Percentiles rank a stretch among this genome's conserved stretches.
phyloP scores from a whole-genome alignment of 1,140 invertebrate genomes.

The Leptopilina clavipes region DNA sequence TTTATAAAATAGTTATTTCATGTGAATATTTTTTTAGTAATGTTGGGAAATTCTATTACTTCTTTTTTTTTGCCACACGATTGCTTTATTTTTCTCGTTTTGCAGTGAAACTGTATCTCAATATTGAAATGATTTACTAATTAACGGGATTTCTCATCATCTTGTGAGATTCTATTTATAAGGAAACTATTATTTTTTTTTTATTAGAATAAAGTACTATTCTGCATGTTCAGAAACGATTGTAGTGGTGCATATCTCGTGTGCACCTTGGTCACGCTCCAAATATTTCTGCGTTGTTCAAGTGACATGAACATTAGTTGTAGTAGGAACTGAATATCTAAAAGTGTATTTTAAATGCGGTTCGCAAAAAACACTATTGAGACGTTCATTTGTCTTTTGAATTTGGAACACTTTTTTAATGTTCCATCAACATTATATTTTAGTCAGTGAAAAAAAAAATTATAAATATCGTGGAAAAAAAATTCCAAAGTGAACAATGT shows the following conservation, averaged over 20 bases:
- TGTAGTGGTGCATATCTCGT: constrained; percentile 22
- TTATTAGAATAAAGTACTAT: constrained; percentile 22
- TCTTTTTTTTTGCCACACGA: not conserved
- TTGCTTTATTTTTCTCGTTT: not conserved
- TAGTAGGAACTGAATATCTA: constrained; percentile 28
- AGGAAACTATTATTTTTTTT: constrained; percentile 9
- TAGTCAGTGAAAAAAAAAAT: not conserved
- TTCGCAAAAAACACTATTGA: not conserved
- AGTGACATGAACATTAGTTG: constrained; percentile 30
- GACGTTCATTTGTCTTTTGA: not conserved
- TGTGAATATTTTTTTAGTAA: not conserved
- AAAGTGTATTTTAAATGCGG: constrained; percentile 20
- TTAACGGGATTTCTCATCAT: constrained; percentile 4
- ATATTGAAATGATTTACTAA: constrained; percentile 9
- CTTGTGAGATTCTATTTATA: constrained; percentile 28
- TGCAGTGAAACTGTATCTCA: not conserved
- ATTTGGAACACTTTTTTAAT: not conserved
- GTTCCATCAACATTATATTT: not conserved
- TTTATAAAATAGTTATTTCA: constrained; percentile 22
- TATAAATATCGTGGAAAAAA: not conserved
- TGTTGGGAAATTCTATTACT: not conserved
- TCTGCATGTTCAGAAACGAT: constrained; percentile 22
- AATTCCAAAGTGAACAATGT: too few species aligned
- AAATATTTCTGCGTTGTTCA: constrained; percentile 30
- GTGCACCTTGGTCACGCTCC: constrained; percentile 33